Conservation (phyloP, 2,113 vertebrate species). For the Holacanthus passer region DNA sequence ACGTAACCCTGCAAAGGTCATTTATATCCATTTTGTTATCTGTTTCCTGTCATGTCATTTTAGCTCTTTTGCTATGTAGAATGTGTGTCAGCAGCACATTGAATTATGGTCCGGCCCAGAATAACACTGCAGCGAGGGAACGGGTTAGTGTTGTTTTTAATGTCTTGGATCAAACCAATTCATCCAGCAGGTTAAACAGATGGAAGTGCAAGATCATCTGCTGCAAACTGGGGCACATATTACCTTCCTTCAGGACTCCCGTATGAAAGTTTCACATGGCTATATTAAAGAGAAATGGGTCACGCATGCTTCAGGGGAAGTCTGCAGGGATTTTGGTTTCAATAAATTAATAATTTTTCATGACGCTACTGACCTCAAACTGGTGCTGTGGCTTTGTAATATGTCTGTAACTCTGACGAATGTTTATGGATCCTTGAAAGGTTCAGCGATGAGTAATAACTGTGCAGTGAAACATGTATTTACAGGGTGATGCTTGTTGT, state of each 20-base stretch:
- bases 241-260: constrained; percentile 39
- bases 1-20: constrained; percentile 19
- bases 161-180: constrained; percentile 45
- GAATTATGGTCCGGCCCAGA: not conserved
- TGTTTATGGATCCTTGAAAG: not conserved
- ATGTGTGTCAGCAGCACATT: constrained; percentile 2
- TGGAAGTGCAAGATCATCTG: constrained; percentile 62
- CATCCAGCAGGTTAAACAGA: constrained; percentile 61
- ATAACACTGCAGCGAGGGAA: constrained; percentile 11
- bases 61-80: not conserved
- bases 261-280: constrained; percentile 36
- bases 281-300: constrained; percentile 62
- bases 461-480: not conserved
- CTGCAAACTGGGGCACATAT: constrained; percentile 55
- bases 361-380: constrained; percentile 29
- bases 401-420: not conserved
- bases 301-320: constrained; percentile 44
- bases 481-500: not conserved
- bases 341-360: constrained; percentile 51
- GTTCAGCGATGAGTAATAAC: not conserved
- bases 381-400: not conserved
- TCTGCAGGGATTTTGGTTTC: constrained; percentile 47
- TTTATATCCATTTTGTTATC: constrained; percentile 26
- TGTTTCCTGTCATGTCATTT: constrained; percentile 13
- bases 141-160: constrained; percentile 22